phyloP scores from a whole-genome alignment of 2,797 vertebrate species.

The Pseudomugil gertrudae region DNA sequence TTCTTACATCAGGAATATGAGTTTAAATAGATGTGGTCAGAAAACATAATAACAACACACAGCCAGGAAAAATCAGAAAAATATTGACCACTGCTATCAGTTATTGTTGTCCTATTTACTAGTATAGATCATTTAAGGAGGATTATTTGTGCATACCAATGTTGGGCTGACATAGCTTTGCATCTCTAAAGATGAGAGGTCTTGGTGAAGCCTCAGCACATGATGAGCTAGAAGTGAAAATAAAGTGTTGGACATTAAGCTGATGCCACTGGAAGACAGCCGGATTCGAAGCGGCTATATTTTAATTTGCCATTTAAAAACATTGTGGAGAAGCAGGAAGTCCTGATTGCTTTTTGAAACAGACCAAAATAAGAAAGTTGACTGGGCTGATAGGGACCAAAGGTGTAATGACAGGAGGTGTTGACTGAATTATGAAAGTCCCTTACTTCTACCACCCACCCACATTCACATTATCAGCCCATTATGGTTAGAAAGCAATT shows the following conservation, averaged over 20 bases:
- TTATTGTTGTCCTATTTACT: no score
- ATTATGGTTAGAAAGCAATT: constrained; percentile 77
- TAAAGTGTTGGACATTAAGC: constrained; percentile 38
- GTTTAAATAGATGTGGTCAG: no score
- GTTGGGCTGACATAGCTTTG: background rate
- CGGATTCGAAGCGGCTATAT: constrained; percentile 56
- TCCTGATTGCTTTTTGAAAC: constrained; percentile 74
- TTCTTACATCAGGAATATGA: no score
- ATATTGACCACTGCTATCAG: no score
- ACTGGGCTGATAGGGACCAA: constrained; percentile 71
- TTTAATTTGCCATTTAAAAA: constrained; percentile 75
- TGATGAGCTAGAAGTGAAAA: background rate
- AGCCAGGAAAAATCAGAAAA: no score
- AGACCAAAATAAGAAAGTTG: constrained; percentile 67
- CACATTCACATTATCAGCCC: constrained; percentile 73
- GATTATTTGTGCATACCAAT: background rate
- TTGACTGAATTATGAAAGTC: constrained; percentile 75
- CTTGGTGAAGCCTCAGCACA: background rate
- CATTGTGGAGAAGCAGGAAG: constrained; percentile 59
- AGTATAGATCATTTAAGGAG: background rate
- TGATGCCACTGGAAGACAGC: constrained; percentile 39
- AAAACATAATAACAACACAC: no score
- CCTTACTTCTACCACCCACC: constrained; percentile 37
- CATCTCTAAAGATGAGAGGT: background rate
- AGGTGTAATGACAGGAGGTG: constrained; percentile 80